A percentile compares a stretch with the other conserved stretches of the same genome.
phyloP scores from a whole-genome alignment of 53 echinoderm and acorn worm species.

The Holothuria scabra region DNA sequence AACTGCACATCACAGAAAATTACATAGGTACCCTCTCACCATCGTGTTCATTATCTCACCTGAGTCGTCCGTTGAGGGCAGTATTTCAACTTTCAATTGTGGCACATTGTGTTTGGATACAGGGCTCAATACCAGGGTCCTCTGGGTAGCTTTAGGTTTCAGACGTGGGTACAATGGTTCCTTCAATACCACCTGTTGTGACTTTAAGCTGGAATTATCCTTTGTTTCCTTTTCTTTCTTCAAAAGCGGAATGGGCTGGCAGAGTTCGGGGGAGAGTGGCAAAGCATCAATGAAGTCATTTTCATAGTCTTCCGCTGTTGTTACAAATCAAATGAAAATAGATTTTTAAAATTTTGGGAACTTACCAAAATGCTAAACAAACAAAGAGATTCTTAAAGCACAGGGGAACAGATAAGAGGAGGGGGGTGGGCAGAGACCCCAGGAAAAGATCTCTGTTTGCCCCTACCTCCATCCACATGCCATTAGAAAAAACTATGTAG shows the following conservation, averaged over 20 bases:
- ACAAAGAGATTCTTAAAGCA: no score
- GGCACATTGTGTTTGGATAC: constrained; percentile 27
- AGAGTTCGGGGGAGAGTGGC: constrained; percentile 31
- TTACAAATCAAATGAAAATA: no score
- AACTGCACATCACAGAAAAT: no score
- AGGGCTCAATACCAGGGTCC: constrained; percentile 15
- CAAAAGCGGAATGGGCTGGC: constrained; percentile 30
- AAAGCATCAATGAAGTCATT: not conserved
- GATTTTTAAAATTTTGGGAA: no score
- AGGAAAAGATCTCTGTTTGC: no score
- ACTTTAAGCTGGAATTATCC: not conserved
- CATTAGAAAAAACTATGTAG: no score
- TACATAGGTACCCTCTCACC: no score
- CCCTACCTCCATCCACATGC: no score
- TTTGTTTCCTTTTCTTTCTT: constrained; percentile 25
- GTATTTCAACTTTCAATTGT: constrained; percentile 20
- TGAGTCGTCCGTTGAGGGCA: constrained; percentile 28
- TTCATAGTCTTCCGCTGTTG: no score
- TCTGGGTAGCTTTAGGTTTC: constrained; percentile 19
- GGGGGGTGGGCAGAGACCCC: no score
- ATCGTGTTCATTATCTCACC: not conserved
- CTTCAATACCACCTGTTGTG: constrained; percentile 43
- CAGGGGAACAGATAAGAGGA: no score
- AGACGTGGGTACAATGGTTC: constrained; percentile 31
- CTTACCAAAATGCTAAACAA: no score